Base-by-base conservation (phyloP, 2,113 vertebrate genomes). In the Eurypyga helias region DNA sequence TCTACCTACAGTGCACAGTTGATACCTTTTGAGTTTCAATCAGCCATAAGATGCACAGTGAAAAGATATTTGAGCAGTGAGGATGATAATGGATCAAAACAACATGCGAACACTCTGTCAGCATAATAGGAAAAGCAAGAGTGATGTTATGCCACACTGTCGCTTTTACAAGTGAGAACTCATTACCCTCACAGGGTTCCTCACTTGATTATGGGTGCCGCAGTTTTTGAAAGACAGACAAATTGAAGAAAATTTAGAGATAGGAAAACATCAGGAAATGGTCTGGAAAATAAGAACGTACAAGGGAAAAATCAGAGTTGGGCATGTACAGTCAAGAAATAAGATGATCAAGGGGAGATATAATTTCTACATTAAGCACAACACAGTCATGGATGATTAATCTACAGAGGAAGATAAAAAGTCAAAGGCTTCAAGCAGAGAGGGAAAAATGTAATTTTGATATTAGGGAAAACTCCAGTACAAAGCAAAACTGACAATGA, bases 301-400 rank as follows among this genome's bases (percentile, higher is more conserved):
- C 19, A 81, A 72, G 48, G 26, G 5, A 67, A 76, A 67, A 67
- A 57, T 21, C 72, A 87, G 72, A 83, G 48, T 10, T 72, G 36
- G 25, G 36, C 38, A 86, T 71, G 46, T 86, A 60, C 2, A 2
- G 43, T 66, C 51, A 92, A 61, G 71, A 90, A 81, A 92, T 84
- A 65, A 69, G 21, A 57, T 83, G 55, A 86, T 81, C 65, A 72
- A 83, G 61, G 38, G 33, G 25, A 86, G 75, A 90, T 86, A 84
- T 51, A 94, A 81, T 93, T 94, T 94, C 48, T 94, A 72, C 66
- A 90, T 85, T 93, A 92, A 87, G 33, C 24, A 75, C 69, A 64
- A 82, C 75, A 45, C 26, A 79, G 55, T 94, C 65, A 81, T 31
- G 17, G 76, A 45, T 64, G 65, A 90, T 93, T 93, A 89, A 83